Percentiles rank a stretch among this genome's conserved stretches.
phyloP scores from a whole-genome alignment of 2,888 invertebrate species.

The Acleris holmiana region DNA sequence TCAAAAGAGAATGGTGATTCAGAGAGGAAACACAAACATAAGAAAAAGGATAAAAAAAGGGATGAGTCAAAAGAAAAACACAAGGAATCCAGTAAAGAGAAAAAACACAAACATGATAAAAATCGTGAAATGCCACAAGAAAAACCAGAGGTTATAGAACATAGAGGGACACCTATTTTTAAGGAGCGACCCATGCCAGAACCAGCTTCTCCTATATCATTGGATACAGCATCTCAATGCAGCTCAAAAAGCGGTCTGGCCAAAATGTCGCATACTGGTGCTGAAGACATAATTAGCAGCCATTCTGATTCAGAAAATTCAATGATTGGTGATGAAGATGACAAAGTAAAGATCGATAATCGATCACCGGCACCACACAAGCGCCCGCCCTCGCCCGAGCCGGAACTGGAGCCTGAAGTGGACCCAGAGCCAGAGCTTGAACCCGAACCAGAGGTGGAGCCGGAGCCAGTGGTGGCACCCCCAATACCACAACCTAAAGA shows the following conservation, averaged over 20 bases:
- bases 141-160: slow-evolving; percentile 77
- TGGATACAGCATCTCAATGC: slow-evolving; percentile 80
- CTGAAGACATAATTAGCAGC: slow-evolving; percentile 71
- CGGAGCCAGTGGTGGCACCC: slow-evolving; percentile 58
- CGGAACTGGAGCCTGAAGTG: slow-evolving; percentile 50
- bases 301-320: slow-evolving; percentile 79
- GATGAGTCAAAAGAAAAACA: slow-evolving; percentile 86
- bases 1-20: slow-evolving; percentile 80
- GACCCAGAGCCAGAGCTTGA: slow-evolving; percentile 61
- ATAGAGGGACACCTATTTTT: slow-evolving; percentile 68
- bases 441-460: slow-evolving; percentile 52
- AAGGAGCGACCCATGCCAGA: slow-evolving; percentile 72
- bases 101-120: slow-evolving; percentile 84
- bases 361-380: slow-evolving; percentile 65
- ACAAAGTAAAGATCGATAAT: slow-evolving; percentile 69
- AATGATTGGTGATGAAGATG: slow-evolving; percentile 72
- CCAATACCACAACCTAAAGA: slow-evolving; percentile 67
- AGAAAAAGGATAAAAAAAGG: slow-evolving; percentile 87
- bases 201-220: slow-evolving; percentile 75
- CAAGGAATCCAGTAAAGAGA: slow-evolving; percentile 80
- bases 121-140: slow-evolving; percentile 74
- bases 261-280: slow-evolving; percentile 63
- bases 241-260: slow-evolving; percentile 77
- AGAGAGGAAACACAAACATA: slow-evolving; percentile 85
- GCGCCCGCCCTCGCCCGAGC: slow-evolving; percentile 53